phyloP scores from a whole-genome alignment of 2,113 vertebrate genomes.

The Hepsetus odoe region DNA sequence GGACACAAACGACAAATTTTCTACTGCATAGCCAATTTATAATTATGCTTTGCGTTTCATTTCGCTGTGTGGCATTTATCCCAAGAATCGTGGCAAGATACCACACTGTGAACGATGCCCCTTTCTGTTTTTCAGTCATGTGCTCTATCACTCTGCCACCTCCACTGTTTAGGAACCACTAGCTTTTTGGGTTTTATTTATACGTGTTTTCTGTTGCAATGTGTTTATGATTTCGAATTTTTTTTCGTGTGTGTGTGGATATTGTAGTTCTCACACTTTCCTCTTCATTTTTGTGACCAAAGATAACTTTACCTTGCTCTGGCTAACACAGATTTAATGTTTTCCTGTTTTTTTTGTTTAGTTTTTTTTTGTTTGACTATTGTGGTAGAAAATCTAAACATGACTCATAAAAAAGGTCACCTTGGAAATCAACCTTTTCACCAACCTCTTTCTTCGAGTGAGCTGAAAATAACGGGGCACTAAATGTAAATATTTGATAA shows the following conservation, averaged over 20 bases:
- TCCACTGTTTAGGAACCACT: not conserved
- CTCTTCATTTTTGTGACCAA: slow-evolving; percentile 89
- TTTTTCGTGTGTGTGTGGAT: slow-evolving; percentile 37
- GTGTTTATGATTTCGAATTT: slow-evolving; percentile 54
- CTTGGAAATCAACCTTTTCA: slow-evolving; percentile 65
- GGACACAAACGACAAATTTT: slow-evolving; percentile 48
- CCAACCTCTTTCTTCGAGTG: slow-evolving; percentile 79
- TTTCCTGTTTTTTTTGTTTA: slow-evolving; percentile 42
- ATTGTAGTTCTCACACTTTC: slow-evolving; percentile 42
- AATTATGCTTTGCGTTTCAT: slow-evolving; percentile 2
- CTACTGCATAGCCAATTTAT: not conserved
- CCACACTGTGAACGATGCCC: slow-evolving; percentile 36
- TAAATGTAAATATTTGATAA: slow-evolving; percentile 67
- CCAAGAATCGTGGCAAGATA: slow-evolving; percentile 27
- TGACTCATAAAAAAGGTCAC: slow-evolving; percentile 19
- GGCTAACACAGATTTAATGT: slow-evolving; percentile 61
- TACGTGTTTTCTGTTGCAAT: slow-evolving; percentile 34
- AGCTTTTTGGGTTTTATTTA: slow-evolving; percentile 17
- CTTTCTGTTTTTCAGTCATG: slow-evolving; percentile 16
- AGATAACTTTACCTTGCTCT: slow-evolving; percentile 79
- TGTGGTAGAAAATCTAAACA: slow-evolving; percentile 60
- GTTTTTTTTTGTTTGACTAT: slow-evolving; percentile 57
- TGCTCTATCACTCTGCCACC: not conserved
- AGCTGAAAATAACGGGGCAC: slow-evolving; percentile 75
- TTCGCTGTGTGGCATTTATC: slow-evolving; percentile 16